These are phyloP conservation scores for Psittacula derbiana DNA, from an alignment of 2,797 vertebrate species.

Conservation along the genomic window DNA sequence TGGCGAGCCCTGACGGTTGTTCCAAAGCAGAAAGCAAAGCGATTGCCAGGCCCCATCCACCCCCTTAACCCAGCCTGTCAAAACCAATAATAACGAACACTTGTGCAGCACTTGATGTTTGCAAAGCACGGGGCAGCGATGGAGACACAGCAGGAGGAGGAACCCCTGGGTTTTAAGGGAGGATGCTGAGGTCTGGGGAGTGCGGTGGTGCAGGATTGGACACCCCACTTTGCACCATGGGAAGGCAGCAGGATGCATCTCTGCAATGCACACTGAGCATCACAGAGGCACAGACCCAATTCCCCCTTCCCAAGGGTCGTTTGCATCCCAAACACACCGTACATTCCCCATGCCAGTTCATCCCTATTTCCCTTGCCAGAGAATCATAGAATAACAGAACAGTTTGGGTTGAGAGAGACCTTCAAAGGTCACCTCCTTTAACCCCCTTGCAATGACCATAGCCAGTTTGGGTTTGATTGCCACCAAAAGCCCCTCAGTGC, in stretches of 20 bases:
- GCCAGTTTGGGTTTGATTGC: neutral
- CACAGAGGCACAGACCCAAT: neutral
- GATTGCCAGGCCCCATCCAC: neutral
- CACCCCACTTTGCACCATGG: fast-evolving
- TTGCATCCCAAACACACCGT: neutral
- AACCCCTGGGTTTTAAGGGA: neutral
- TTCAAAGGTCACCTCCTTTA: neutral
- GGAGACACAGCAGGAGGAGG: neutral
- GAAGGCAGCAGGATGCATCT: fast-evolving
- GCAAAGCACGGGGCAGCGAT: fast-evolving
- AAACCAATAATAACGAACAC: neutral
- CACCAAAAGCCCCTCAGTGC: neutral
- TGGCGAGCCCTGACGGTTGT: neutral
- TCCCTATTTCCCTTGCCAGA: neutral
- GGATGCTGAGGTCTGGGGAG: neutral
- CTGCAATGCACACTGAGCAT: fast-evolving
- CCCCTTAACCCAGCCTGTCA: neutral
- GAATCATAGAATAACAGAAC: neutral
- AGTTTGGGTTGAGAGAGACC: neutral
- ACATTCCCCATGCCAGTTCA: fast-evolving
- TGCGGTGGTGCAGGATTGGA: neutral
- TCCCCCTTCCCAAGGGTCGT: neutral
- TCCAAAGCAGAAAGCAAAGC: neutral
- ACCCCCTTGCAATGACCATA: neutral
- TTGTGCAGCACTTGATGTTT: fast-evolving